phyloP scores from a whole-genome alignment of 2,113 vertebrate species.

The Panthera leo region DNA sequence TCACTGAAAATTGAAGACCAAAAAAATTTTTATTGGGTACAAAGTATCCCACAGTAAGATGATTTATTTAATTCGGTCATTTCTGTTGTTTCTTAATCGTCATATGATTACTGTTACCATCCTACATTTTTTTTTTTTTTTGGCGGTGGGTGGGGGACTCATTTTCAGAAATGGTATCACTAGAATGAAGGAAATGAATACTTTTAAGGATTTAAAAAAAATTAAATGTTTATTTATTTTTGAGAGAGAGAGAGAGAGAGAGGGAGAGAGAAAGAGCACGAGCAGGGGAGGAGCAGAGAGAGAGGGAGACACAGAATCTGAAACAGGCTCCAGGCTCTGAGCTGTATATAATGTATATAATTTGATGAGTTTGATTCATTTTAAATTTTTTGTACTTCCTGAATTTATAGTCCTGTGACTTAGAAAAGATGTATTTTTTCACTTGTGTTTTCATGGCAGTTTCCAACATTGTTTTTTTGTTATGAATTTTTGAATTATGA shows the following conservation, averaged over 20 bases:
- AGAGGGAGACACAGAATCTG: too few species aligned
- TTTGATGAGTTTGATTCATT: not conserved
- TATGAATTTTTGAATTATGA: not conserved
- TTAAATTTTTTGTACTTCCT: not conserved
- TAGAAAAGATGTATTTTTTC: not conserved
- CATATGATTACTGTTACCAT: not conserved
- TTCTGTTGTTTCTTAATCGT: not conserved
- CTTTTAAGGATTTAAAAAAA: not conserved
- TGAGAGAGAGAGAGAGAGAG: too few species aligned
- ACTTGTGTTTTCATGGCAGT: not conserved
- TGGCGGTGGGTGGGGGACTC: not conserved
- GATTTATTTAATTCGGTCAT: not conserved
- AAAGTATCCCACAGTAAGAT: not conserved
- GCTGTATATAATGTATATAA: not conserved
- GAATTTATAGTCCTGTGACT: not conserved
- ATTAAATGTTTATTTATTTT: too few species aligned
- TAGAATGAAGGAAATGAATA: not conserved
- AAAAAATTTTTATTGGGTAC: not conserved
- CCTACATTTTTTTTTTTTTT: not conserved
- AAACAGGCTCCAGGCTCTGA: too few species aligned
- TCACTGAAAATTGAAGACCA: not conserved
- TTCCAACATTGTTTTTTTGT: not conserved
- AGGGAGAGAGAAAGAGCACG: too few species aligned
- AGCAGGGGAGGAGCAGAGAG: too few species aligned
- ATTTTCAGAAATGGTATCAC: not conserved